Conservation (phyloP, 2,113 vertebrate genomes). For the Pogonocichla stellata region DNA sequence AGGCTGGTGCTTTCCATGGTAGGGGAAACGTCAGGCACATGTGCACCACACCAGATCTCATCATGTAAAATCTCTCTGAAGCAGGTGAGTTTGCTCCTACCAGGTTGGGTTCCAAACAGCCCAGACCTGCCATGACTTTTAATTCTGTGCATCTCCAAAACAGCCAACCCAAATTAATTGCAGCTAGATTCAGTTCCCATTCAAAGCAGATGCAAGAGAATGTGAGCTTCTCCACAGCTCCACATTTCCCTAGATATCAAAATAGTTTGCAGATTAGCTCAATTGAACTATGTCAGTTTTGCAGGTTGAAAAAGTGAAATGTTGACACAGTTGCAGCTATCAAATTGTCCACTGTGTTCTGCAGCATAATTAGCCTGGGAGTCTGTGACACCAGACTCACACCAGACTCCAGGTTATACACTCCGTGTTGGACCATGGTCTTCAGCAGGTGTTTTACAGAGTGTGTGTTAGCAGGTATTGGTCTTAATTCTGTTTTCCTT, state of each 20-base stretch:
- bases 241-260: background rate
- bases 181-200: background rate
- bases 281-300: background rate
- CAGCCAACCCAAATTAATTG: background rate
- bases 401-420: background rate
- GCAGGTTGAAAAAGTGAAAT: background rate
- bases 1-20: background rate
- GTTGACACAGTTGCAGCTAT: background rate
- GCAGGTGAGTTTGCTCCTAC: background rate
- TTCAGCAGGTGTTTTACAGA: background rate
- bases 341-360: background rate
- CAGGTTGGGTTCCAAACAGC: background rate
- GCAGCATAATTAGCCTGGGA: background rate
- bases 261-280: background rate
- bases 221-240: background rate
- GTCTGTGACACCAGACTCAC: background rate
- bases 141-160: background rate
- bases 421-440: fast-evolving
- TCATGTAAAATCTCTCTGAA: background rate
- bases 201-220: background rate
- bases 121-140: background rate
- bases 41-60: fast-evolving
- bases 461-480: background rate
- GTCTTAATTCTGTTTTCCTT: background rate
- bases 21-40: fast-evolving